Evolutionary conservation across 2,888 invertebrate genomes (phyloP).

Genomic region (Brenthis daphne): DNA sequence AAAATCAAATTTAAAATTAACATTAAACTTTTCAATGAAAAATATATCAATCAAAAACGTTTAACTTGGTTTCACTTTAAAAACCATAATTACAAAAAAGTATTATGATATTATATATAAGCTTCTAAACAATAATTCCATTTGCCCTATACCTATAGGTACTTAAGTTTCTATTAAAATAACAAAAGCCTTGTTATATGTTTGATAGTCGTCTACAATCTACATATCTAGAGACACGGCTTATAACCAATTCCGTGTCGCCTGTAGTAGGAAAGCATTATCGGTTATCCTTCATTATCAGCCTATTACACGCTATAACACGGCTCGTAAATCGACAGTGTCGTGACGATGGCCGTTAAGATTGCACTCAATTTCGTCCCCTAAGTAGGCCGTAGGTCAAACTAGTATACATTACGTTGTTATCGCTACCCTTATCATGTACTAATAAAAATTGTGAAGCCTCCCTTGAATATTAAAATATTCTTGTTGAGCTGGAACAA

Average conservation of each 20-base stretch:
- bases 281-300: conserved; percentile 33
- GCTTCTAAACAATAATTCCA: too few relatives aligned
- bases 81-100: too few relatives aligned
- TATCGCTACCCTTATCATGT: conserved; percentile 23
- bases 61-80: too few relatives aligned
- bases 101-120: too few relatives aligned
- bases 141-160: too few relatives aligned
- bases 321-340: conserved; percentile 36
- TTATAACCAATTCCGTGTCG: conserved; percentile 2
- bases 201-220: not conserved
- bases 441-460: conserved; percentile 9
- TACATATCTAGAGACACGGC: not conserved
- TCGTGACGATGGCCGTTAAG: conserved; percentile 42
- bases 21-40: too few relatives aligned
- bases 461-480: not conserved
- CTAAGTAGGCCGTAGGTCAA: conserved; percentile 41
- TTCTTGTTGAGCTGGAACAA: too few relatives aligned
- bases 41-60: too few relatives aligned
- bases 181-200: not conserved
- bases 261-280: conserved; percentile 22
- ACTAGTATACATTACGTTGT: conserved; percentile 23
- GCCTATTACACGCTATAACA: conserved; percentile 37
- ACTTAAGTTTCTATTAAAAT: too few relatives aligned
- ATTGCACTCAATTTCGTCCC: conserved; percentile 39
- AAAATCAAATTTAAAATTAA: too few relatives aligned